Percentiles rank a stretch among this genome's conserved stretches.
Conservation (phyloP, 2,888 invertebrate species). For the Kuschelorhynchus macadamiae region DNA sequence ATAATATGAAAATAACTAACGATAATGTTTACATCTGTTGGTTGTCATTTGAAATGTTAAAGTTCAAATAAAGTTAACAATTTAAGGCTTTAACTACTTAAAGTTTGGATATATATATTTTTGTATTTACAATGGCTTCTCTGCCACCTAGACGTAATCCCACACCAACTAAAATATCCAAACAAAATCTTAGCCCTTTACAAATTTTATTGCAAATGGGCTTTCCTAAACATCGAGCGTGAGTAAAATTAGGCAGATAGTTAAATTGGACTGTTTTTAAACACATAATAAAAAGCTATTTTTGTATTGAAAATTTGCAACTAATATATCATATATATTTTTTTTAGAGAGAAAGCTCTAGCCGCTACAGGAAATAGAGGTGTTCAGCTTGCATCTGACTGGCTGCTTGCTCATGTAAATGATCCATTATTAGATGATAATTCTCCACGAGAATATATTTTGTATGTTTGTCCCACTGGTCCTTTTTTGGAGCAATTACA, state of each 20-base stretch:
- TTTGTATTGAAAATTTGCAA: too few relatives aligned
- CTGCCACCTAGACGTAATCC: conserved; percentile 84
- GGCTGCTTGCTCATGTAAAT: conserved; percentile 91
- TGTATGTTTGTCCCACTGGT: conserved; percentile 90
- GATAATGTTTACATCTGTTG: conserved; percentile 26
- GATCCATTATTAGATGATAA: conserved; percentile 85
- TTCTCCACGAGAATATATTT: conserved; percentile 86
- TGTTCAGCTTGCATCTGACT: conserved; percentile 90
- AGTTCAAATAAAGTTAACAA: conserved; percentile 8
- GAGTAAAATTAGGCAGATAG: too few relatives aligned
- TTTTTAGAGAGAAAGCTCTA: conserved; percentile 84
- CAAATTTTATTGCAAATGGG: conserved; percentile 91
- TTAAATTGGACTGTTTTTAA: too few relatives aligned
- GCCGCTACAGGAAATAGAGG: conserved; percentile 92
- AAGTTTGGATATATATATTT: neutral
- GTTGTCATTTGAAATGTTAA: conserved; percentile 23
- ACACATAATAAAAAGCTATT: too few relatives aligned
- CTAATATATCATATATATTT: too few relatives aligned
- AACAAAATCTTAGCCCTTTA: conserved; percentile 82
- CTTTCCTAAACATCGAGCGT: conserved; percentile 90
- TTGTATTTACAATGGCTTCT: conserved; percentile 75
- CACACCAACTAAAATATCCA: conserved; percentile 79
- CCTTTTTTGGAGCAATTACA: conserved; percentile 79
- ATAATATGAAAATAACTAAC: too few relatives aligned
- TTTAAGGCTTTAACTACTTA: conserved; percentile 1